phyloP scores from a whole-genome alignment of 2,113 vertebrate genomes.

The Ellobius talpinus region DNA sequence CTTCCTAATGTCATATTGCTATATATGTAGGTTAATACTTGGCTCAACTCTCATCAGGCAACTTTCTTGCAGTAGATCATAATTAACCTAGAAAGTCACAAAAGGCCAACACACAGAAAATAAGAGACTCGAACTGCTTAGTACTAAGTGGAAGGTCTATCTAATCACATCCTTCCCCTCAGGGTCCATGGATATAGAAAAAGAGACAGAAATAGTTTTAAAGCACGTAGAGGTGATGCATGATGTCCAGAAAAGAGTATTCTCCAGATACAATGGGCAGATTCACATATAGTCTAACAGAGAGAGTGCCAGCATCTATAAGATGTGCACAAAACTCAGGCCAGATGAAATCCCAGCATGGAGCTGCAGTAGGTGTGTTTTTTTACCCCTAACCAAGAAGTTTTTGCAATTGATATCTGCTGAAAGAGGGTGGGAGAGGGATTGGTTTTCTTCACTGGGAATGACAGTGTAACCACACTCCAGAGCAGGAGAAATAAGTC shows the following conservation, averaged over 20 bases:
- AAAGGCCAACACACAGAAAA: not conserved
- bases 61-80: not conserved
- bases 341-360: not conserved
- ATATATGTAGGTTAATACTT: not conserved
- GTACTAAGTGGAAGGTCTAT: not conserved
- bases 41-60: not conserved
- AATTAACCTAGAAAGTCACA: not conserved
- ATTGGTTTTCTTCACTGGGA: not conserved
- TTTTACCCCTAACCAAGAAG: not conserved
- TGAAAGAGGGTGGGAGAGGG: not conserved
- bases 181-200: not conserved
- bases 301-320: not conserved
- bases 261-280: not conserved
- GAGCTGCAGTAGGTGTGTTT: not conserved
- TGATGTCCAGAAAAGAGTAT: not conserved
- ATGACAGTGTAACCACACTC: not conserved
- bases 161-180: not conserved
- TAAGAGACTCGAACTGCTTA: not conserved
- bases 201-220: not conserved
- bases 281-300: not conserved
- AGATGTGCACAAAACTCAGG: not conserved
- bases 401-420: not conserved
- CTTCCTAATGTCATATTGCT: not conserved
- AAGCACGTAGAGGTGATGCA: not conserved
- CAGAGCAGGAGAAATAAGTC: not conserved